Evolutionary conservation across 1,140 invertebrate genomes (phyloP).

Genomic region (Drosophila littoralis): DNA sequence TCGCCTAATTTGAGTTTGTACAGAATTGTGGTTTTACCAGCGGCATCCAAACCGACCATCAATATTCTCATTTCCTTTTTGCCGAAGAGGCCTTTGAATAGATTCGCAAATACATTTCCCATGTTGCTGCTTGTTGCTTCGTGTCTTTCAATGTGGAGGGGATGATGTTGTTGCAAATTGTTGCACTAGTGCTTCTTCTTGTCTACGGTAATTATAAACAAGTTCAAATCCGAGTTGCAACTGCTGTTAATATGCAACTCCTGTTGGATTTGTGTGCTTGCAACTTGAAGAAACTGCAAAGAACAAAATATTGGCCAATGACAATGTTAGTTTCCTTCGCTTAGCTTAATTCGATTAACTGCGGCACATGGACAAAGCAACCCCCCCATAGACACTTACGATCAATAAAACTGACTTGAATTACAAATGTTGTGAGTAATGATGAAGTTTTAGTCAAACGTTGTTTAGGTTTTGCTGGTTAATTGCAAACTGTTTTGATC

Average conservation of each 20-base stretch:
- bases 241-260: slow-evolving; percentile 58
- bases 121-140: slow-evolving; percentile 85
- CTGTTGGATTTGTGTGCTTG: slow-evolving; percentile 56
- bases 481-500: slow-evolving; percentile 36
- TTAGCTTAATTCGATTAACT: slow-evolving; percentile 30
- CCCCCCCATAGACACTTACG: slow-evolving; percentile 5
- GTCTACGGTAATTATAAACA: slow-evolving; percentile 56
- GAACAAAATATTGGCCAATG: neutral
- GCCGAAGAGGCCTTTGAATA: slow-evolving; percentile 98
- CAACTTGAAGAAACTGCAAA: slow-evolving; percentile 65
- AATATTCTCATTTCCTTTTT: slow-evolving; percentile 99
- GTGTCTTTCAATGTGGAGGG: slow-evolving; percentile 45
- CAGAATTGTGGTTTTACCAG: slow-evolving; percentile 99
- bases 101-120: slow-evolving; percentile 94
- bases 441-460: slow-evolving; percentile 33
- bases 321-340: slow-evolving; percentile 9
- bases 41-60: slow-evolving; percentile 99
- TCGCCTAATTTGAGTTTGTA: slow-evolving; percentile 99
- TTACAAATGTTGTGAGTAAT: slow-evolving; percentile 9
- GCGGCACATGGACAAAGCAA: slow-evolving; percentile 27
- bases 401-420: slow-evolving; percentile 20
- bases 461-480: slow-evolving; percentile 37
- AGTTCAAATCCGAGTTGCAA: slow-evolving; percentile 79
- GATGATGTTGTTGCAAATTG: slow-evolving; percentile 23
- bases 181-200: slow-evolving; percentile 48